Conservation (phyloP, 2,113 vertebrate species). For the Alethe diademata region DNA sequence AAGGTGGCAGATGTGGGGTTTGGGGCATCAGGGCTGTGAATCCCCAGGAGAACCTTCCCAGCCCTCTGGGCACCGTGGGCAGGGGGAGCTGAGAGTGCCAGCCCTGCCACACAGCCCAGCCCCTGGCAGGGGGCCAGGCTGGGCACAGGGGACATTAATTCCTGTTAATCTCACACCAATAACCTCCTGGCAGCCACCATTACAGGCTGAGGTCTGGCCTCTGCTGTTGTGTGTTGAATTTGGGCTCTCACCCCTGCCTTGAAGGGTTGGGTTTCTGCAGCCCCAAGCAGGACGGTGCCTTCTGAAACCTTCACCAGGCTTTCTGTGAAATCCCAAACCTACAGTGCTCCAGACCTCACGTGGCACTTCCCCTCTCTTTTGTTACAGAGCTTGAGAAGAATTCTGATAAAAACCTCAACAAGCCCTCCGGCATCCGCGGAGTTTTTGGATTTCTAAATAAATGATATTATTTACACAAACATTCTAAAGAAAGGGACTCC, state of each 20-base stretch:
- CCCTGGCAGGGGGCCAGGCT: not conserved
- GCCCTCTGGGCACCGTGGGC: not conserved
- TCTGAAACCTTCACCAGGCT: not conserved
- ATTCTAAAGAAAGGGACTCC: not conserved
- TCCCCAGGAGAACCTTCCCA: not conserved
- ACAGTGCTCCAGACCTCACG: rapidly evolving
- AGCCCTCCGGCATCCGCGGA: not conserved
- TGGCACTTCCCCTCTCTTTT: not conserved
- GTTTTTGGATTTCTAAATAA: not conserved
- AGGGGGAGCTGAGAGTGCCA: rapidly evolving
- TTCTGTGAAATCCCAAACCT: not conserved
- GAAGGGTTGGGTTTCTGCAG: too few species aligned
- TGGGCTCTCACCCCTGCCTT: too few species aligned
- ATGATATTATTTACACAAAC: not conserved
- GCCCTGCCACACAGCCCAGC: rapidly evolving
- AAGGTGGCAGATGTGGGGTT: rapidly evolving
- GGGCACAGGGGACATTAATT: not conserved
- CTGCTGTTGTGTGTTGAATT: too few species aligned
- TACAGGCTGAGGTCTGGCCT: too few species aligned
- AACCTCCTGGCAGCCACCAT: not conserved
- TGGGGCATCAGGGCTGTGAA: rapidly evolving
- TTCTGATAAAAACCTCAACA: not conserved
- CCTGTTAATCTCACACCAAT: not conserved
- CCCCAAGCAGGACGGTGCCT: not conserved
- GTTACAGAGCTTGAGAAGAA: not conserved